Conservation (phyloP, 2,888 invertebrate genomes). For the Thereva unica region DNA sequence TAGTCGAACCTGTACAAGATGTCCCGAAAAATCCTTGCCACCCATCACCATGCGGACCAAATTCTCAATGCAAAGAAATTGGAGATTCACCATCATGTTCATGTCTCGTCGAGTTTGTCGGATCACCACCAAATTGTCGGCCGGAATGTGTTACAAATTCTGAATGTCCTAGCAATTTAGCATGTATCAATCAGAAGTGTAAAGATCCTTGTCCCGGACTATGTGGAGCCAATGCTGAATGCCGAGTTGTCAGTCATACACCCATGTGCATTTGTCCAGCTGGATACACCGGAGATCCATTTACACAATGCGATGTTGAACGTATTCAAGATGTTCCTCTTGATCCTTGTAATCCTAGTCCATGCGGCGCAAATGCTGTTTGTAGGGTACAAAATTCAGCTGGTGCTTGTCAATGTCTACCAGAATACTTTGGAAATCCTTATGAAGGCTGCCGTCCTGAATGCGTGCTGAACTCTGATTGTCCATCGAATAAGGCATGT, state of each 20-base stretch:
- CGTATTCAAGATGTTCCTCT: conserved; percentile 57
- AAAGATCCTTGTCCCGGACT: conserved; percentile 65
- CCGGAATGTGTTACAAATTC: conserved; percentile 69
- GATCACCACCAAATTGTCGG: conserved; percentile 68
- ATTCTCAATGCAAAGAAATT: conserved; percentile 66
- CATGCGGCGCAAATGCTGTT: conserved; percentile 68
- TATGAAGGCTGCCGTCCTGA: conserved; percentile 74
- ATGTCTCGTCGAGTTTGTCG: conserved; percentile 64
- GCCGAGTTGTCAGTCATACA: conserved; percentile 63
- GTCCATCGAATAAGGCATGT: conserved; percentile 70
- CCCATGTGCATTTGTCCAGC: conserved; percentile 64
- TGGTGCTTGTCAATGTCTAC: conserved; percentile 72
- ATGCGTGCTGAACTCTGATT: conserved; percentile 68
- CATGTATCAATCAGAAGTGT: conserved; percentile 65
- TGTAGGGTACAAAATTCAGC: conserved; percentile 74
- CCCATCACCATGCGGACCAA: conserved; percentile 73
- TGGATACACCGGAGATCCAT: conserved; percentile 67
- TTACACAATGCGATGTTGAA: conserved; percentile 54
- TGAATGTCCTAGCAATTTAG: conserved; percentile 64
- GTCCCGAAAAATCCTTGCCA: conserved; percentile 59
- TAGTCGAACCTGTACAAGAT: conserved; percentile 41
- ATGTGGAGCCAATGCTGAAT: conserved; percentile 65
- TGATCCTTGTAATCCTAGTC: conserved; percentile 62
- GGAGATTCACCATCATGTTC: conserved; percentile 61
- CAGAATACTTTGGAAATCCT: conserved; percentile 76